Evolutionary conservation across 1,140 invertebrate genomes (phyloP), one percentile per base, ranked within the genome.

Genomic region (Lepidostoma basale): DNA sequence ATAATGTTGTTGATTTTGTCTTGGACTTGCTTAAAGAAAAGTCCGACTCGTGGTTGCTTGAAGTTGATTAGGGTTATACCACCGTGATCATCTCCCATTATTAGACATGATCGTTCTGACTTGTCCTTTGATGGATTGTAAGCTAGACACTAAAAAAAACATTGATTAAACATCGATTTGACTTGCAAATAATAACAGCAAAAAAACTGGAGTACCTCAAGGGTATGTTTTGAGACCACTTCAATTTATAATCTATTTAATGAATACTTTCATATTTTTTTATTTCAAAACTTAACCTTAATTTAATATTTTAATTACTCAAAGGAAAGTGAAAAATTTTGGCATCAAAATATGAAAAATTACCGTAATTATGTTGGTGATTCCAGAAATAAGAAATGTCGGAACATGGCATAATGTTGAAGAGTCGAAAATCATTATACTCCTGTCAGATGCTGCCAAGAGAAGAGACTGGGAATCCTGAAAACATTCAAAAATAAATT

Each of bases 371-470:
- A 79, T 75, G 66, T 78, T 76, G 5, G 74, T 77, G 39, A 77
- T 73, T 42, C 79, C 77, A 16, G 77, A 74, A 60, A 85, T 78
- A 16, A 81, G 74, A 75, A 77, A 85, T 2, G 77, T 73, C 0
- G 81, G 77, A 12, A 78, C 74, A 69, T 85, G 83, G 36, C 77
- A 76, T 20, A 84, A 69, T 4, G 79, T 78, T 8, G 80, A 77
- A 0, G 78, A 78, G 71, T 84, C 81, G 60, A 82, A 83, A 30
- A 84, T 75, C 39, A 78, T 77, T 14, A 84, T 73, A 68, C 78
- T 81, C 72, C 82, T 77, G 18, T 83, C 76, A 0, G 81, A 79
- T 39, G 77, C 79, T 8, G 78, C 75, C n/a, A 83, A 66, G n/a
- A 80, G 62, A 39, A 84, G 75, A 69, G 77, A 75, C 58, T 77